Evolutionary conservation across 2,113 vertebrate species (phyloP).

Genomic region (Antechinus stuartii): DNA sequence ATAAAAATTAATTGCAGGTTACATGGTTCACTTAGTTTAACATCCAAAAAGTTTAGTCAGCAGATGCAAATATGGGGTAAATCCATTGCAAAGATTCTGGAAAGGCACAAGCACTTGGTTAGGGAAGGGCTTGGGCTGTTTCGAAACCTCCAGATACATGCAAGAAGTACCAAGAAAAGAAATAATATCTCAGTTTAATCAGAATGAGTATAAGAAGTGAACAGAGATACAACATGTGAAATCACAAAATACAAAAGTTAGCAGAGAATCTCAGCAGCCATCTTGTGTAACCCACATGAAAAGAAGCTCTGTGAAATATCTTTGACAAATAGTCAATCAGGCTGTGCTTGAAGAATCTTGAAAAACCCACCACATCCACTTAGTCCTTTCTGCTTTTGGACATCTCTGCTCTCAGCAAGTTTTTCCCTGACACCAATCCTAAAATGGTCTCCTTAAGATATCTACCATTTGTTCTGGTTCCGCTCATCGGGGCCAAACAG

Average conservation of each 20-base stretch:
- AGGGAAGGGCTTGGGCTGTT: neutral
- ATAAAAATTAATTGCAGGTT: conserved; percentile 24
- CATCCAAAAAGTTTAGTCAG: neutral
- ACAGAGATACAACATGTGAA: neutral
- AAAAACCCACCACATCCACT: neutral
- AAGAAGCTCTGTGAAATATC: neutral
- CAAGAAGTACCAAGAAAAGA: neutral
- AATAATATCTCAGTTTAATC: neutral
- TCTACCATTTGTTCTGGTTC: neutral
- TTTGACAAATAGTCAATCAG: neutral
- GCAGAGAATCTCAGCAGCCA: neutral
- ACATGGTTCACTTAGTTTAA: conserved; percentile 19
- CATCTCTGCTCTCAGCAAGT: neutral
- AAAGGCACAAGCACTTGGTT: neutral
- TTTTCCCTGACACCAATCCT: neutral
- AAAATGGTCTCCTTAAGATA: neutral
- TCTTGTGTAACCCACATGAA: neutral
- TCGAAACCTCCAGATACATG: neutral
- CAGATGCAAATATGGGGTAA: neutral
- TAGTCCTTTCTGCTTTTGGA: neutral
- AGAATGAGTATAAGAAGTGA: neutral
- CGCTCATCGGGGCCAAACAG: neutral
- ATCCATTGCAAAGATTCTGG: neutral
- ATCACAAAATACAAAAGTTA: neutral
- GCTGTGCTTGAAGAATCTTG: neutral